These are phyloP conservation scores for Spizella passerina DNA, from an alignment of 2,797 vertebrate genomes.

Conservation along the genomic window DNA sequence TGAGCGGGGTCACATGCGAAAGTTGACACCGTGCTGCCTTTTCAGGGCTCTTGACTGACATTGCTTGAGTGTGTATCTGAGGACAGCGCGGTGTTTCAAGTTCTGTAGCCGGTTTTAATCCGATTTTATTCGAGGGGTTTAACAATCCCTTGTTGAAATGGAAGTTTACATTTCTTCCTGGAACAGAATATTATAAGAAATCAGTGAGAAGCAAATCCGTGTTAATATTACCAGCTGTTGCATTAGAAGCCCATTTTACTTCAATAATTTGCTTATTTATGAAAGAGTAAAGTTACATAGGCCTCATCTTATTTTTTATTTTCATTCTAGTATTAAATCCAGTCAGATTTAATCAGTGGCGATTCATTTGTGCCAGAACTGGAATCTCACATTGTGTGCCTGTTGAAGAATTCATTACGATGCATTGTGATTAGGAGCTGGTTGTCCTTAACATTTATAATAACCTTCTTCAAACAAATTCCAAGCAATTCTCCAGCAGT, in stretches of 20 bases:
- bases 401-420: background rate
- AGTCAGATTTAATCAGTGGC: background rate
- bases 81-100: background rate
- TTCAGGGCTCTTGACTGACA: background rate
- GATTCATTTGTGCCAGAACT: background rate
- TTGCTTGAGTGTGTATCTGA: background rate
- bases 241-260: background rate
- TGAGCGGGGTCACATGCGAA: background rate
- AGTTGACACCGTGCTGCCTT: background rate
- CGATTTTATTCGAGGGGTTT: background rate
- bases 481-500: background rate
- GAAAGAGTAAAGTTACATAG: background rate
- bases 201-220: background rate
- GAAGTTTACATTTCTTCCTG: background rate
- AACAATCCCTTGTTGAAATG: background rate
- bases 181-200: background rate
- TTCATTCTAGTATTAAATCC: background rate
- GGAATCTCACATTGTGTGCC: background rate
- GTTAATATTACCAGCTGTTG: background rate
- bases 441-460: background rate
- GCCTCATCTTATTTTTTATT: background rate
- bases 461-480: slow-evolving; percentile 1
- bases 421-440: background rate
- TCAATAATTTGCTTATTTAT: background rate
- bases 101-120: background rate